Evolutionary conservation across 2,797 vertebrate species (phyloP).

Genomic region (Morus bassanus): DNA sequence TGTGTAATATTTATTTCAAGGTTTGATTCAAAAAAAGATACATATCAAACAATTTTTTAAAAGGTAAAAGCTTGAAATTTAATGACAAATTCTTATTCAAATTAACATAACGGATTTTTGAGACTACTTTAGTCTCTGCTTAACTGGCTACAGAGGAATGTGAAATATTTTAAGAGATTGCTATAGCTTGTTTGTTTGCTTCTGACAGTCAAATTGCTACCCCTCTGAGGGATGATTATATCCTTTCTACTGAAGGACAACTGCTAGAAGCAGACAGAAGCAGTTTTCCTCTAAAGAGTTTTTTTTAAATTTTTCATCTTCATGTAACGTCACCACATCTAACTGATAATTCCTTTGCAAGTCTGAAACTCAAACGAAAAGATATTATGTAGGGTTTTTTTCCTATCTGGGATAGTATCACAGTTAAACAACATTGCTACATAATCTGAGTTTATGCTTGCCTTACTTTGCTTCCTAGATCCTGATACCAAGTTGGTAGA

Average conservation of each 20-base stretch:
- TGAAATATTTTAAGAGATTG: slow-evolving; percentile 29
- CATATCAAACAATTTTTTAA: neutral
- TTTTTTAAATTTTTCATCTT: neutral
- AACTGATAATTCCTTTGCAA: neutral
- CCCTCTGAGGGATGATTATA: slow-evolving; percentile 10
- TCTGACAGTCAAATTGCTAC: neutral
- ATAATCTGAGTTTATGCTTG: neutral
- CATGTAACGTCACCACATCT: neutral
- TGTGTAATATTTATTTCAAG: slow-evolving; percentile 55
- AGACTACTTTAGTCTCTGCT: neutral
- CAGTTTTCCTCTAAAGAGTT: neutral
- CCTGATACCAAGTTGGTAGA: neutral
- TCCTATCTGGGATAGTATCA: neutral
- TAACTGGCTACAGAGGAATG: slow-evolving; percentile 8
- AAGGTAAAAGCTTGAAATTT: neutral
- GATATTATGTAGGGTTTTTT: neutral
- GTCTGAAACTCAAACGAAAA: neutral
- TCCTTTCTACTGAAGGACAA: slow-evolving; percentile 2
- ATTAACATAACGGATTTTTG: neutral
- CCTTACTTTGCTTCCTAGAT: neutral
- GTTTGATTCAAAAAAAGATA: slow-evolving; percentile 34
- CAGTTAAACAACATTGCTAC: neutral
- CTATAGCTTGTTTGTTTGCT: neutral
- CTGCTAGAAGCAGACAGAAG: neutral
- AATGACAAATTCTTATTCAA: neutral